phyloP scores from a whole-genome alignment of 2,797 vertebrate genomes.

The Nyctalus aviator region DNA sequence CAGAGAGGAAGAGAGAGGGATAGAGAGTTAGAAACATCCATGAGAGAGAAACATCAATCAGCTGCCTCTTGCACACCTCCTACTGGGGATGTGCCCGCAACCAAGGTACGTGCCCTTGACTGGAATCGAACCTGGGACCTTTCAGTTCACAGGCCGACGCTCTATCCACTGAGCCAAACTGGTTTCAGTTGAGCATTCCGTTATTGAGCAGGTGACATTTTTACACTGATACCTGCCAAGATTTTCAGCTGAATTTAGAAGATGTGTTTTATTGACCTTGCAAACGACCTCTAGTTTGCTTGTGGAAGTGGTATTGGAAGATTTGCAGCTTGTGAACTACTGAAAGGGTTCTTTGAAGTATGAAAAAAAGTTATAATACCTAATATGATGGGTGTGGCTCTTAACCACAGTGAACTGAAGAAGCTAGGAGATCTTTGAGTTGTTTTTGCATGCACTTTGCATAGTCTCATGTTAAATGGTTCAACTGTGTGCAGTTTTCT shows the following conservation, averaged over 20 bases:
- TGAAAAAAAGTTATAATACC: background rate
- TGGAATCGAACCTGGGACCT: no score
- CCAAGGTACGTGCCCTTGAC: no score
- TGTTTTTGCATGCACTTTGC: background rate
- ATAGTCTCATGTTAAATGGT: background rate
- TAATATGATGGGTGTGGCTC: background rate
- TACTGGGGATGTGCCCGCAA: no score
- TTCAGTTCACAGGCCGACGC: no score
- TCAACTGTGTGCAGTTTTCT: background rate
- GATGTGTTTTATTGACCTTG: background rate
- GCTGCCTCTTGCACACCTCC: no score
- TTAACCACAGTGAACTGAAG: background rate
- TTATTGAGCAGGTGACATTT: conserved; percentile 33
- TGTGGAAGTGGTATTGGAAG: background rate
- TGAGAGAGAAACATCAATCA: no score
- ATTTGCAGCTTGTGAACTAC: background rate
- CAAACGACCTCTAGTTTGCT: background rate
- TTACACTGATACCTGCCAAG: conserved; percentile 3
- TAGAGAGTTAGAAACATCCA: no score
- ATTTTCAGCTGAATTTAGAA: conserved; percentile 49
- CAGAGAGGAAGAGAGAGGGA: no score
- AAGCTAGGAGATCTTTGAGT: background rate
- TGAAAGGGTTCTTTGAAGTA: background rate
- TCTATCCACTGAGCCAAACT: no score
- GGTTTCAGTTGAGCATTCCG: no score